A percentile compares a stretch with the other conserved stretches of the same genome.
phyloP scores from a whole-genome alignment of 2,113 vertebrate species.

The Sylvilagus bachmani region DNA sequence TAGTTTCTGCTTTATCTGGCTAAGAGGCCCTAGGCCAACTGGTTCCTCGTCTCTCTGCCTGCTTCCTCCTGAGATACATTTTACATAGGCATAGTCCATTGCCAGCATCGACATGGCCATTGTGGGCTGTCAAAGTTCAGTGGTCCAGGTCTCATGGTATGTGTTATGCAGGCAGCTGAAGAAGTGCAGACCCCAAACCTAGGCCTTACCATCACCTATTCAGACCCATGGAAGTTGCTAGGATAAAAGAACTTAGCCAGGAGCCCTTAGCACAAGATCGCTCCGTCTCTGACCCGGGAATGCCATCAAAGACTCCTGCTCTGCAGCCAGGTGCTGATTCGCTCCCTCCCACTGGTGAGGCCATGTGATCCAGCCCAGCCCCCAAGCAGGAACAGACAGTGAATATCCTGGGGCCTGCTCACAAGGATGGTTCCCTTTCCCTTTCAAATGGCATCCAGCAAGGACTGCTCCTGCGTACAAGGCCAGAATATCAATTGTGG shows the following conservation, averaged over 20 bases:
- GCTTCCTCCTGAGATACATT: background rate
- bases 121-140: background rate
- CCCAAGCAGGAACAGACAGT: conserved; percentile 46
- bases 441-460: conserved; percentile 69
- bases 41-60: background rate
- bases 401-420: conserved; percentile 45
- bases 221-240: background rate
- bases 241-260: background rate
- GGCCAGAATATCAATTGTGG: conserved; percentile 73
- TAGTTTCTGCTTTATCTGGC: conserved; percentile 13
- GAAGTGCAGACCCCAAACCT: conserved; percentile 9
- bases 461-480: conserved; percentile 72
- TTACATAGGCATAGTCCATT: background rate
- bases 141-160: background rate
- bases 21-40: background rate
- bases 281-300: conserved; percentile 17
- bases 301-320: background rate
- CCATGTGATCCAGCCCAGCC: conserved; percentile 30
- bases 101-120: background rate
- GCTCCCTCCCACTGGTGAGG: background rate
- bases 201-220: background rate
- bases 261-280: background rate
- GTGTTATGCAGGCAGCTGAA: background rate
- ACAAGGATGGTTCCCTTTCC: conserved; percentile 55
- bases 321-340: background rate